A percentile compares a stretch with the other conserved stretches of the same genome.
Evolutionary conservation across 2,888 invertebrate species (phyloP).

Genomic region (Crioceris asparagi): DNA sequence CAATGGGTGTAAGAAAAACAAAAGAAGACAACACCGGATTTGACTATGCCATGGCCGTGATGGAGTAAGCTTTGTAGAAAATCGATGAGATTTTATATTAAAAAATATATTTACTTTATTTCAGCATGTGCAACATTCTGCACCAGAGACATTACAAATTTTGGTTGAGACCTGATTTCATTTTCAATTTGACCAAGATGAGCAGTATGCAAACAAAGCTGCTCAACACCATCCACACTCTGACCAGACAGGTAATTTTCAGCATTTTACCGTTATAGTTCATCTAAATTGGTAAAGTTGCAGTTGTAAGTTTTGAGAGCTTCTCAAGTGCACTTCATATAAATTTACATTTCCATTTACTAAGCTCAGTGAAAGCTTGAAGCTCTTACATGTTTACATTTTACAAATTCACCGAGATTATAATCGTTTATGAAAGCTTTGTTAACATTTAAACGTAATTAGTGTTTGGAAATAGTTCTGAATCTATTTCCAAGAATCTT

Average conservation of each 20-base stretch:
- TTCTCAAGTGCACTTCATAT: no score
- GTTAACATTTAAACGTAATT: no score
- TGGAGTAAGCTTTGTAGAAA: slow-evolving; percentile 40
- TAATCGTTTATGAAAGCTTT: no score
- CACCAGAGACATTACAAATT: slow-evolving; percentile 43
- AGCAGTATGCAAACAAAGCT: slow-evolving; percentile 38
- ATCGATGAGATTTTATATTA: background rate
- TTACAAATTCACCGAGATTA: no score
- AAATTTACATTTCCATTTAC: no score
- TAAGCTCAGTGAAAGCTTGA: no score
- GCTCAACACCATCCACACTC: slow-evolving; percentile 39
- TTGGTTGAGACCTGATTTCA: slow-evolving; percentile 36
- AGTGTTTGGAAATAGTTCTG: no score
- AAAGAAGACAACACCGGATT: slow-evolving; percentile 41
- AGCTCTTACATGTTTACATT: no score
- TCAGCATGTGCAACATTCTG: slow-evolving; percentile 46
- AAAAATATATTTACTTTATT: slow-evolving; percentile 14
- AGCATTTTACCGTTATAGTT: no score
- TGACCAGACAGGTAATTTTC: slow-evolving; percentile 37
- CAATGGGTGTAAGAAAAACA: slow-evolving; percentile 43
- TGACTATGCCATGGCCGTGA: slow-evolving; percentile 46
- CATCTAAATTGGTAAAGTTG: no score
- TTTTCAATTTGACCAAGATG: slow-evolving; percentile 40
- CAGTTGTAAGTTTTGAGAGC: no score
- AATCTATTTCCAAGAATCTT: no score